Evolutionary conservation across 2,888 invertebrate genomes (phyloP).

Genomic region (Torymus aiolomorphi): DNA sequence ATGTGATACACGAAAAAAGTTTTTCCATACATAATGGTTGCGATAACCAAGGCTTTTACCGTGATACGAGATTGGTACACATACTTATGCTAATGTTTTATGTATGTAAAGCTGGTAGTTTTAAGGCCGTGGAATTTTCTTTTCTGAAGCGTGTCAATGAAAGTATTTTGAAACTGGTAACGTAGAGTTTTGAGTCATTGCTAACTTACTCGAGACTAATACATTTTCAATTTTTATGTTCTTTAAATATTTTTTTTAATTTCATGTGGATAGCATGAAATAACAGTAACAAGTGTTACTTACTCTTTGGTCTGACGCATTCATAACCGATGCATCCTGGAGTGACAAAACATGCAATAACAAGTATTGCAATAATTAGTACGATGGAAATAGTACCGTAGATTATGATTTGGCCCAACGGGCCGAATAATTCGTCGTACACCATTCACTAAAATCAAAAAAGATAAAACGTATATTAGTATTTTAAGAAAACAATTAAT

Average conservation of each 20-base stretch:
- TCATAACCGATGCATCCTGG: conserved; percentile 75
- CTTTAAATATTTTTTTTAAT: too few species aligned
- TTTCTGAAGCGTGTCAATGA: too few species aligned
- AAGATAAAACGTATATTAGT: background rate
- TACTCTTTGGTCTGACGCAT: conserved; percentile 70
- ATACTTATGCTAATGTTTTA: background rate
- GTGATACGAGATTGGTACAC: background rate
- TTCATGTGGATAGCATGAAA: too few species aligned
- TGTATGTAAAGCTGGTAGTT: background rate
- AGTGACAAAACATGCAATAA: conserved; percentile 73
- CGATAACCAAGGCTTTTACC: background rate
- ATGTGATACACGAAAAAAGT: too few species aligned
- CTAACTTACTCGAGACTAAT: too few species aligned
- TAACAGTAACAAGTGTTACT: conserved; percentile 47
- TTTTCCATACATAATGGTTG: too few species aligned
- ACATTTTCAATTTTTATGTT: too few species aligned
- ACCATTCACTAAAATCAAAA: conserved; percentile 72
- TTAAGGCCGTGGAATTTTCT: too few species aligned
- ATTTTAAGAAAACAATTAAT: conserved; percentile 40
- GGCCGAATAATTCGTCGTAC: conserved; percentile 70
- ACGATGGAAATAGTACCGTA: conserved; percentile 68
- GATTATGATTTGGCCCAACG: conserved; percentile 72
- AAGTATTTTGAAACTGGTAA: too few species aligned
- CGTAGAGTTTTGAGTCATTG: too few species aligned
- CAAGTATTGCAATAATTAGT: conserved; percentile 67